Evolutionary conservation across 2,113 vertebrate species (phyloP).

Genomic region (Engraulis encrasicolus): DNA sequence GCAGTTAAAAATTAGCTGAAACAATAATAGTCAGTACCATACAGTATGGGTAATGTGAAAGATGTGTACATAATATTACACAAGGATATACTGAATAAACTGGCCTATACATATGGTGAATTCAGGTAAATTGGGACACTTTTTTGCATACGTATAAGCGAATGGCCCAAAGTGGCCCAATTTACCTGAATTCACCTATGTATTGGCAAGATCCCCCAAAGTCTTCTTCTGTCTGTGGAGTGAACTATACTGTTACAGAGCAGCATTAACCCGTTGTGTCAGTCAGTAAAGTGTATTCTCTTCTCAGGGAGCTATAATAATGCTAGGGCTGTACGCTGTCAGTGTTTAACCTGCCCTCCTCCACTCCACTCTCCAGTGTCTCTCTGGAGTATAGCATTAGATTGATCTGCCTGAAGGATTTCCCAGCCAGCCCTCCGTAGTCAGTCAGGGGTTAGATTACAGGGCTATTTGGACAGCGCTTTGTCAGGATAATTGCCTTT

Average conservation of each 20-base stretch:
- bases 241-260: slow-evolving; percentile 50
- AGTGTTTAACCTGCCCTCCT: slow-evolving; percentile 55
- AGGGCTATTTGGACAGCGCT: slow-evolving; percentile 60
- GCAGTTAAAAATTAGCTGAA: too few species aligned
- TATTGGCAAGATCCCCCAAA: too few species aligned
- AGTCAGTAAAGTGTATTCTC: slow-evolving; percentile 44
- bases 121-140: too few species aligned
- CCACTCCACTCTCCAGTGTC: slow-evolving; percentile 54
- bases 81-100: too few species aligned
- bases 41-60: too few species aligned
- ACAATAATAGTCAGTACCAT: too few species aligned
- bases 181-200: too few species aligned
- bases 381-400: slow-evolving; percentile 49
- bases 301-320: slow-evolving; percentile 53
- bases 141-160: too few species aligned
- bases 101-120: too few species aligned
- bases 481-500: slow-evolving; percentile 64
- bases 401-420: slow-evolving; percentile 59
- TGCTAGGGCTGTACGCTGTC: slow-evolving; percentile 58
- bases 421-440: slow-evolving; percentile 52
- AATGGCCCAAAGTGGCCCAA: too few species aligned
- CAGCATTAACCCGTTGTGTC: slow-evolving; percentile 53
- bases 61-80: too few species aligned
- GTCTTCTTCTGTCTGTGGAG: too few species aligned
- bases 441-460: slow-evolving; percentile 63